Evolutionary conservation across 2,113 vertebrate species (phyloP).

Genomic region (Antennarius striatus): DNA sequence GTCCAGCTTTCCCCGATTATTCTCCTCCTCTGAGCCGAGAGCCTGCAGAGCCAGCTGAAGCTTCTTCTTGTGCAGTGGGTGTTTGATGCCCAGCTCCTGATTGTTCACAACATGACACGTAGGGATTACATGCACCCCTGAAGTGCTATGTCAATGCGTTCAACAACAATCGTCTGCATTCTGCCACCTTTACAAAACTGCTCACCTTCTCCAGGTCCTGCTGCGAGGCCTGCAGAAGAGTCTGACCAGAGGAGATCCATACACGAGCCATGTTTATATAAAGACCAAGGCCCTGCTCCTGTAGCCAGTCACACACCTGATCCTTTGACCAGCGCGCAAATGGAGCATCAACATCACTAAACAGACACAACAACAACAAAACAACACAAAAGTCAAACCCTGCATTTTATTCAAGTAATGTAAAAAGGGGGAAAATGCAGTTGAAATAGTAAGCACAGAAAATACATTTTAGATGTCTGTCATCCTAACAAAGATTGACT

Average conservation of each 20-base stretch:
- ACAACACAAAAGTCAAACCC: not conserved
- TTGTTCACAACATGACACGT: slow-evolving; percentile 2
- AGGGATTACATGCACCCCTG: slow-evolving; percentile 4
- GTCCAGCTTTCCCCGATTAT: slow-evolving; percentile 93
- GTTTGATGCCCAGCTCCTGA: slow-evolving; percentile 96
- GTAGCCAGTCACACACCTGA: slow-evolving; percentile 94
- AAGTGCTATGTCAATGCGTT: not conserved
- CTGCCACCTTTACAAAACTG: slow-evolving; percentile 13
- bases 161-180: not conserved
- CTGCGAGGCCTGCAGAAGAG: slow-evolving; percentile 93
- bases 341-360: slow-evolving; percentile 92
- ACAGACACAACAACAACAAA: not conserved
- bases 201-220: slow-evolving; percentile 96
- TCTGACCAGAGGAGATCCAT: slow-evolving; percentile 95
- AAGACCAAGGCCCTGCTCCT: slow-evolving; percentile 91
- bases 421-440: too few relatives aligned
- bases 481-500: slow-evolving; percentile 11
- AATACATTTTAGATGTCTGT: not conserved
- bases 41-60: slow-evolving; percentile 95
- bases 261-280: slow-evolving; percentile 87
- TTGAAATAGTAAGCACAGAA: not conserved
- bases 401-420: too few relatives aligned
- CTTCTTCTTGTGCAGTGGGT: slow-evolving; percentile 93
- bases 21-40: slow-evolving; percentile 94
- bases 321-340: slow-evolving; percentile 97